Evolutionary conservation across 2,888 invertebrate species (phyloP).

Genomic region (Pachycephus smyrnensis): DNA sequence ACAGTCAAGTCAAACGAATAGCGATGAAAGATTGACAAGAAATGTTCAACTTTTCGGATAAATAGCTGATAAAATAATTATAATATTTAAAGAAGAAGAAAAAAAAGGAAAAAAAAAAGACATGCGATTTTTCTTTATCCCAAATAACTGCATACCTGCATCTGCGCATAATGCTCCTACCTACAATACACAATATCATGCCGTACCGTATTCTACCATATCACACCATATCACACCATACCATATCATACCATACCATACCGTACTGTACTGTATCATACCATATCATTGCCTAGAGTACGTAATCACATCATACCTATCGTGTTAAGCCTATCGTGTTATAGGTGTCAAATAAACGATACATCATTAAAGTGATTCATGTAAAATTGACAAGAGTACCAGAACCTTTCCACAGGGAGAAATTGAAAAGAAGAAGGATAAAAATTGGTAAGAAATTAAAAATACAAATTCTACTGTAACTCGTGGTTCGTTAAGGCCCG

Average conservation of each 20-base stretch:
- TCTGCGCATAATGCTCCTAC: no score
- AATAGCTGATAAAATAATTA: no score
- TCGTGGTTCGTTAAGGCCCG: slow-evolving; percentile 33
- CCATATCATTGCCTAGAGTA: slow-evolving; percentile 6
- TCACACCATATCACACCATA: neutral
- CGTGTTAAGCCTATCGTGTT: slow-evolving; percentile 33
- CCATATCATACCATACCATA: neutral
- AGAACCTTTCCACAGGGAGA: no score
- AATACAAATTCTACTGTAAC: slow-evolving; percentile 17
- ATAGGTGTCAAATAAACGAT: slow-evolving; percentile 54
- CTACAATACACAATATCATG: neutral
- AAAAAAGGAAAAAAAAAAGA: no score
- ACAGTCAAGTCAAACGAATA: no score
- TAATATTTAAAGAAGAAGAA: no score
- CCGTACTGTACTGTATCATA: slow-evolving; percentile 1
- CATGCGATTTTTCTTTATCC: no score
- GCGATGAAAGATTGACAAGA: no score
- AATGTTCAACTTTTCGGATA: no score
- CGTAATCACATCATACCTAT: slow-evolving; percentile 37
- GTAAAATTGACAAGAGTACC: neutral
- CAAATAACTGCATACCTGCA: no score
- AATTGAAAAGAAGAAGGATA: no score
- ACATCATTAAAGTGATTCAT: slow-evolving; percentile 34
- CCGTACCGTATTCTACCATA: neutral
- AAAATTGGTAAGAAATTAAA: neutral